Conservation (phyloP, 1,140 invertebrate genomes). For the Pachypsylla venusta region DNA sequence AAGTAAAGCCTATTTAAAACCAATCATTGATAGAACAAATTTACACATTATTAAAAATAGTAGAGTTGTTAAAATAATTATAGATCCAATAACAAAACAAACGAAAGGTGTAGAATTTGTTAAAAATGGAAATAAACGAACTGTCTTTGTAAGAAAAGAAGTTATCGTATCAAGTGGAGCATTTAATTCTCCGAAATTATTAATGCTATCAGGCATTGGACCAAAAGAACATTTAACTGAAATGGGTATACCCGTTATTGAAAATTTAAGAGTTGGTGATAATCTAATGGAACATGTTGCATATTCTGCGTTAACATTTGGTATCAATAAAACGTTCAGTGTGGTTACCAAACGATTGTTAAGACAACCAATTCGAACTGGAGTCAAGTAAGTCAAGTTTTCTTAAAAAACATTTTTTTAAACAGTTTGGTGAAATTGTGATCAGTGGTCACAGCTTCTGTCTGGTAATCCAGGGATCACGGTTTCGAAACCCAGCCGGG, state of each 20-base stretch:
- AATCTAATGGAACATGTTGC: constrained; percentile 57
- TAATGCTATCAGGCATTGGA: constrained; percentile 49
- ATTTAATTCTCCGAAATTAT: constrained; percentile 50
- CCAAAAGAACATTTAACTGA: constrained; percentile 29
- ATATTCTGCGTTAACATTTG: constrained; percentile 46
- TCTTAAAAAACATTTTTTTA: no score
- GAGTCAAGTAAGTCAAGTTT: constrained; percentile 1
- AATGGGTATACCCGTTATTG: constrained; percentile 26
- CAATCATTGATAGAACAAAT: constrained; percentile 37
- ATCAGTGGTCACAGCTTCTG: no score
- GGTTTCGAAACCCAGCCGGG: no score
- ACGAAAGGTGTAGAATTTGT: constrained; percentile 41
- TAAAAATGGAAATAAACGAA: constrained; percentile 24
- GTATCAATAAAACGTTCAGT: constrained; percentile 35
- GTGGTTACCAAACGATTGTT: not conserved
- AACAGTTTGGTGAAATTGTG: no score
- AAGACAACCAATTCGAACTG: not conserved
- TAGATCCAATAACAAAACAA: constrained; percentile 36
- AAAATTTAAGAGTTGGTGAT: constrained; percentile 40
- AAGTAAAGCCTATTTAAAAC: constrained; percentile 38
- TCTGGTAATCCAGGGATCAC: no score
- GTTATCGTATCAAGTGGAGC: constrained; percentile 51
- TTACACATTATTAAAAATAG: constrained; percentile 37
- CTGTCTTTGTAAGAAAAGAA: constrained; percentile 37
- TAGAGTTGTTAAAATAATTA: constrained; percentile 37